A percentile compares a stretch with the other conserved stretches of the same genome.
Conservation (phyloP, 2,888 invertebrate genomes). For the Noctua janthina region DNA sequence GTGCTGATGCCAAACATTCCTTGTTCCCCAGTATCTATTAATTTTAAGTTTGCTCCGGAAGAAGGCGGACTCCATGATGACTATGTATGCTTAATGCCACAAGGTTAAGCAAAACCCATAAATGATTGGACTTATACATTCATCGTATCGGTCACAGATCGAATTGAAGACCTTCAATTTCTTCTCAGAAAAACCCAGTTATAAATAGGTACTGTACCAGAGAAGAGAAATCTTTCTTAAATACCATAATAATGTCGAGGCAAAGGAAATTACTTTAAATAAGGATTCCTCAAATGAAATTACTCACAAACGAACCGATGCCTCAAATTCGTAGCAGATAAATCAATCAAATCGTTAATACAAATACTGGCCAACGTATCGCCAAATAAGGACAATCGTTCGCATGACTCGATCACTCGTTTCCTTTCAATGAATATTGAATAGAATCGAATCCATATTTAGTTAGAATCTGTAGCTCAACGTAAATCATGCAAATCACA, state of each 20-base stretch:
- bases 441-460: slow-evolving; percentile 63
- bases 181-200: not conserved
- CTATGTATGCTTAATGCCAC: not conserved
- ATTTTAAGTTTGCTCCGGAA: not conserved
- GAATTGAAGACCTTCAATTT: not conserved
- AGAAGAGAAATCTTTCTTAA: not conserved
- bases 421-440: slow-evolving; percentile 58
- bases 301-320: slow-evolving; percentile 20
- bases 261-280: slow-evolving; percentile 6
- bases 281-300: slow-evolving; percentile 1
- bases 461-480: slow-evolving; percentile 55
- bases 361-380: slow-evolving; percentile 44
- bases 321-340: slow-evolving; percentile 36
- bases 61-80: not conserved
- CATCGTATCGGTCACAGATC: not conserved
- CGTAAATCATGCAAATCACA: not conserved
- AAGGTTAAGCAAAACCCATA: slow-evolving; percentile 5
- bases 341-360: slow-evolving; percentile 48
- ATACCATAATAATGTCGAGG: not conserved
- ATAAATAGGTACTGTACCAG: too few relatives aligned
- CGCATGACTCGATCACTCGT: slow-evolving; percentile 55
- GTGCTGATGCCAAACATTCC: not conserved
- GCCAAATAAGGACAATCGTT: slow-evolving; percentile 61
- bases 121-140: not conserved
- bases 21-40: not conserved